A percentile compares a stretch with the other conserved stretches of the same genome.
Conservation (phyloP, 2,888 invertebrate genomes). For the Lissonota sp. region DNA sequence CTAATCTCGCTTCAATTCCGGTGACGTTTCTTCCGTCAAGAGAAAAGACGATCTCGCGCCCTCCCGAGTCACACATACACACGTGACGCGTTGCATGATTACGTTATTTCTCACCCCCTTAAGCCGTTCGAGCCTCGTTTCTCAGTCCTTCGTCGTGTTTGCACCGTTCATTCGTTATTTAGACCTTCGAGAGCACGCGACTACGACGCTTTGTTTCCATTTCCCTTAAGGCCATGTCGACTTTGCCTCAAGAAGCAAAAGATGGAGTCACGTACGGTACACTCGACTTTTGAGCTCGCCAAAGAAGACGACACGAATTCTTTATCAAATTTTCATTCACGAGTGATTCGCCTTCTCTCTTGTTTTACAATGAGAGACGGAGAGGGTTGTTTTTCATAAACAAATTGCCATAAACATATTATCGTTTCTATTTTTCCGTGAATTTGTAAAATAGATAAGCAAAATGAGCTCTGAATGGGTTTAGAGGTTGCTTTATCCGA, state of each 20-base stretch:
- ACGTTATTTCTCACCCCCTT: slow-evolving; percentile 76
- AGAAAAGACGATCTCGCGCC: slow-evolving; percentile 29
- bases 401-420: no score
- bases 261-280: no score
- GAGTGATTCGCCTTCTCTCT: no score
- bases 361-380: no score
- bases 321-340: slow-evolving; percentile 45
- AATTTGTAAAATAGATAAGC: no score
- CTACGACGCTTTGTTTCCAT: slow-evolving; percentile 25
- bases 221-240: slow-evolving; percentile 11
- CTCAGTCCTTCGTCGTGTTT: slow-evolving; percentile 30
- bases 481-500: no score
- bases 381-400: no score
- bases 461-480: no score
- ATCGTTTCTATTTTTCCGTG: no score
- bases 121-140: slow-evolving; percentile 45
- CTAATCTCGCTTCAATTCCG: slow-evolving; percentile 41
- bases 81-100: slow-evolving; percentile 78
- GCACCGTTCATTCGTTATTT: slow-evolving; percentile 67
- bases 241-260: neutral
- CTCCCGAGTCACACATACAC: slow-evolving; percentile 69
- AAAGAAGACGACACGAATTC: neutral
- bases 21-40: slow-evolving; percentile 56
- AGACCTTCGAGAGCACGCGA: slow-evolving; percentile 43
- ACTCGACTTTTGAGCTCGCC: neutral